Evolutionary conservation across 2,888 invertebrate species (phyloP).

Genomic region (Phasia obesa): DNA sequence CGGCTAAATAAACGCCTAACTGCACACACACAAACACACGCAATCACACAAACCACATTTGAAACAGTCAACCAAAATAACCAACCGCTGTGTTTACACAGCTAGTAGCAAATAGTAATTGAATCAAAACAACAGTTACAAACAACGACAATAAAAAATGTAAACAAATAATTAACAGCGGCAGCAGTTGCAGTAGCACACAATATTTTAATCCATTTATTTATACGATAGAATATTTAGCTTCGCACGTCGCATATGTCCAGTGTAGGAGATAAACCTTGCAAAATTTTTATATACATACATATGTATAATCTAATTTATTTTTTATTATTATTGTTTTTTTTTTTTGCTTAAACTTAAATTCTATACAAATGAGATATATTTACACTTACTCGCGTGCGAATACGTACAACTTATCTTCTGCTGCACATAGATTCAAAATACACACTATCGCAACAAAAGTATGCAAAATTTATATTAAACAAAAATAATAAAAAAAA

Average conservation of each 20-base stretch:
- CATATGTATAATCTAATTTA: background rate
- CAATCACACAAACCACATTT: too few species aligned
- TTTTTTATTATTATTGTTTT: too few species aligned
- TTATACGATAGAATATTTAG: conserved; percentile 12
- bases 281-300: conserved; percentile 45
- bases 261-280: conserved; percentile 31
- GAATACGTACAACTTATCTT: conserved; percentile 32
- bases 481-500: conserved; percentile 48
- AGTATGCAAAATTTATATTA: conserved; percentile 48
- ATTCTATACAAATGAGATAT: conserved; percentile 31
- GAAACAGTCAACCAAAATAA: conserved; percentile 33
- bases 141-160: conserved; percentile 54
- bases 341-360: conserved; percentile 19
- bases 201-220: conserved; percentile 33
- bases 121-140: conserved; percentile 57
- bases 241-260: conserved; percentile 4
- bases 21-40: too few species aligned
- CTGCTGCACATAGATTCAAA: conserved; percentile 19
- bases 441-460: conserved; percentile 12
- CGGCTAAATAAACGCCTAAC: conserved; percentile 37
- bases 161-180: conserved; percentile 69
- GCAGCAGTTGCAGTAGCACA: conserved; percentile 48
- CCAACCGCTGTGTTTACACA: conserved; percentile 61
- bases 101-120: conserved; percentile 53
- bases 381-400: conserved; percentile 45